Base-by-base conservation (phyloP, 2,888 invertebrate genomes). In the Megamerina dolium region DNA sequence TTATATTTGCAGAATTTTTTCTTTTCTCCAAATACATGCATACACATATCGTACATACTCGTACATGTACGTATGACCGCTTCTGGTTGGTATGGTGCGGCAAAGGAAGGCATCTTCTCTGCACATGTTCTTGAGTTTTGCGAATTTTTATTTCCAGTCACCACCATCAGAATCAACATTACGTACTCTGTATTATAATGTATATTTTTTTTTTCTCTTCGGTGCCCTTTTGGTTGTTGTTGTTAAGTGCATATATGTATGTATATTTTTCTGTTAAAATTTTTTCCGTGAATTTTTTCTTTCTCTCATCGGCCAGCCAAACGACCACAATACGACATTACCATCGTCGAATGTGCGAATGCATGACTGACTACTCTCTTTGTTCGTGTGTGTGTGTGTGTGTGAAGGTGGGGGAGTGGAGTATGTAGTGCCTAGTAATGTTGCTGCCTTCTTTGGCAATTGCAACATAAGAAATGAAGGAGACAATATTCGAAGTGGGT, bases 1-100 rank as follows among this genome's bases (percentile, higher is more conserved):
- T 36, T 43, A 32, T 39, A 40, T 49, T 51, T 45, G 37, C 31
- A 30, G 32, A 29, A 33, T 43, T 48, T 51, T 49, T 48, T 42
- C 37, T 33, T 27, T 36, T 18, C n/a, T n/a, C n/a, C n/a, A n/a
- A n/a, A n/a, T n/a, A n/a, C n/a, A n/a, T n/a, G n/a, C n/a, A n/a
- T n/a, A n/a, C n/a, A n/a, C n/a, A n/a, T n/a, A n/a, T n/a, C n/a
- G n/a, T n/a, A n/a, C n/a, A n/a, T n/a, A n/a, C n/a, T n/a, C n/a
- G n/a, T n/a, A n/a, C n/a, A n/a, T n/a, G n/a, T n/a, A n/a, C n/a
- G n/a, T n/a, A n/a, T n/a, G n/a, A n/a, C n/a, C n/a, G n/a, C n/a
- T n/a, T n/a, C n/a, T n/a, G n/a, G n/a, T n/a, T n/a, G n/a, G n/a
- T 35, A 34, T 42, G 27, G 39, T 14, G 16, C 21, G 26, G 19